phyloP scores from a whole-genome alignment of 2,113 vertebrate species.

The Struthidea cinerea region DNA sequence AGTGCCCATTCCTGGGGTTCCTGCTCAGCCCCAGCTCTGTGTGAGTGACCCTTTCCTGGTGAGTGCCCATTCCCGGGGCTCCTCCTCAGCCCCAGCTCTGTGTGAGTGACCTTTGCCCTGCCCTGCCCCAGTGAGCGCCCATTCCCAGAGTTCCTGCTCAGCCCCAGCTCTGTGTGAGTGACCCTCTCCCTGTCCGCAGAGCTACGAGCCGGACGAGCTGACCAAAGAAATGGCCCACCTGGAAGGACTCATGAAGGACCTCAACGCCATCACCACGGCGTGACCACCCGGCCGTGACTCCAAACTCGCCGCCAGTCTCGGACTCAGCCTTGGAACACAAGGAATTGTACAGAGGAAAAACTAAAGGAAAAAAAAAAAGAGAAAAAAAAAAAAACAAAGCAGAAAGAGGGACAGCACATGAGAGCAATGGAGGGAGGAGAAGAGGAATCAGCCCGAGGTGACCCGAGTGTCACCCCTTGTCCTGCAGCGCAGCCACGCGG shows the following conservation, averaged over 20 bases:
- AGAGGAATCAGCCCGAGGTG: background rate
- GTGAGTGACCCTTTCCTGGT: background rate
- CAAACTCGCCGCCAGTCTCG: conserved; percentile 20
- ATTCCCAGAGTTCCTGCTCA: accelerated
- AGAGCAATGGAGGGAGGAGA: background rate
- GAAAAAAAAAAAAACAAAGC: background rate
- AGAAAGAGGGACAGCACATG: conserved; percentile 57
- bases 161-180: conserved; percentile 25
- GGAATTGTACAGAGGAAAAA: conserved; percentile 69
- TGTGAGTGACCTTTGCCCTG: background rate
- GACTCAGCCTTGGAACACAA: conserved; percentile 70
- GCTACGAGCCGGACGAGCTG: conserved; percentile 94
- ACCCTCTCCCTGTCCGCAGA: conserved; percentile 82
- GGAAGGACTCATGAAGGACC: conserved; percentile 99
- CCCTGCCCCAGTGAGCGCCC: background rate
- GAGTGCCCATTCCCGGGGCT: background rate
- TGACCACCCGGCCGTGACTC: conserved; percentile 66
- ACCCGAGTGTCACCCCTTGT: background rate
- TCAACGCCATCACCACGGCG: conserved; percentile 95
- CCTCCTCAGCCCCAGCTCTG: background rate
- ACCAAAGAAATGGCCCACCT: conserved; percentile 99
- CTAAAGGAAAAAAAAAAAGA: background rate
- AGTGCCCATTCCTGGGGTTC: background rate
- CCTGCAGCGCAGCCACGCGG: conserved; percentile 33
- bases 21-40: background rate